Base-by-base conservation (phyloP, 1,140 invertebrate species). In the Tetragnatha versicolor region DNA sequence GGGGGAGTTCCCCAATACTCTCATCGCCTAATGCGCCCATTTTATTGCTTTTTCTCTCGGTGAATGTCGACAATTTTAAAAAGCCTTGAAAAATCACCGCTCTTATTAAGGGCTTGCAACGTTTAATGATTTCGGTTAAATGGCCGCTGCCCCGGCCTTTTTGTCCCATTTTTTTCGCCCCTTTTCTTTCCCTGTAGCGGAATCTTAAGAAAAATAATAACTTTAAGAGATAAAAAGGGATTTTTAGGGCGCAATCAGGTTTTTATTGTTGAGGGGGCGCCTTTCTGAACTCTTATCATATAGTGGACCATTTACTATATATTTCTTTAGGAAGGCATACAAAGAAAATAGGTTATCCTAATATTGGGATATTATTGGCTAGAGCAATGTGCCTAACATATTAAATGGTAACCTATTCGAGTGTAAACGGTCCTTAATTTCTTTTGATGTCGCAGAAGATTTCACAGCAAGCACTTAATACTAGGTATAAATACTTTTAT, bases 81-180 rank as follows among this genome's bases (percentile, higher is more conserved):
- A 37, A 33, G 29, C 20, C 58, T 61, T 61, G 58, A 61, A 61
- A 61, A 61, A 61, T 61, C 29, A 37, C 58, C 37, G 33, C 58
- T 37, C 4, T 61, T 61, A 33, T 61, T 61, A 61, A 61, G 58
- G 33, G 31, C 29, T 33, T 35, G 29, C n/a, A 14, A 14, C 58
- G 33, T 61, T 61, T 61, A 61, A 61, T 61, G 58, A 61, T 61
- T 61, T 61, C 29, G 31, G 31, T 61, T 61, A 61, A 61, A 61
- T 35, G 33, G 31, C 58, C 31, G 33, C 31, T 37, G 33, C 55
- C 20, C 35, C 35, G 7, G n/a, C 27, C 0, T 5, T 22, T 22
- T 53, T 51, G 20, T 17, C 27, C n/a, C n/a, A n/a, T n/a, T n/a
- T 10, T 17, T 45, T 6, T 25, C 31, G 25, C 6, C 51, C n/a